Conservation (phyloP, 2,797 vertebrate species). For the Eleutherodactylus coqui region DNA sequence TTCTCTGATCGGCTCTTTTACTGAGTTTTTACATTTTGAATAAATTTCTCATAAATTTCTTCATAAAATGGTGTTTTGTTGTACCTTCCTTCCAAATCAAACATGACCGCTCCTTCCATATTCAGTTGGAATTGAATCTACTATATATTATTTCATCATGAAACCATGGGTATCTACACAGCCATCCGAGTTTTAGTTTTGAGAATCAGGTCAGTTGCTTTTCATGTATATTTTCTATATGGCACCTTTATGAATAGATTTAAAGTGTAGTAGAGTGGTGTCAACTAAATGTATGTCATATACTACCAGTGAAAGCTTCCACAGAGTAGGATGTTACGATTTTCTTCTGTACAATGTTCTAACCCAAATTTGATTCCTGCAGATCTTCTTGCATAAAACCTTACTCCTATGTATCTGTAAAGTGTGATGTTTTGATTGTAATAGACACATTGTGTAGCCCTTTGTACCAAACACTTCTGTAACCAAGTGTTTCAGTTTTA, state of each 20-base stretch:
- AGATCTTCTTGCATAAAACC: conserved; percentile 26
- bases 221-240: not conserved
- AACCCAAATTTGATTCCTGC: conserved; percentile 10
- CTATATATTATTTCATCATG: not conserved
- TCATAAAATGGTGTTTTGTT: not conserved
- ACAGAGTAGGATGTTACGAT: not conserved
- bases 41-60: not conserved
- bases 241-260: not conserved
- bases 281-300: conserved; percentile 15
- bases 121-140: not conserved
- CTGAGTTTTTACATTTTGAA: not conserved
- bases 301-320: conserved; percentile 9
- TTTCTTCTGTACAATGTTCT: conserved; percentile 16
- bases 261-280: not conserved
- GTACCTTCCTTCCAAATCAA: not conserved
- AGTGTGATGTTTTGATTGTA: conserved; percentile 56
- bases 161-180: not conserved
- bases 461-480: conserved; percentile 51
- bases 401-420: conserved; percentile 42
- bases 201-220: not conserved
- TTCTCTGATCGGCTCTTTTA: not conserved
- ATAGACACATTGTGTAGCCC: conserved; percentile 46
- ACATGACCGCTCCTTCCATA: not conserved
- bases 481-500: conserved; percentile 47
- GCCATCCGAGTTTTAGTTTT: not conserved